Evolutionary conservation across 1,140 invertebrate genomes (phyloP), one percentile per base, ranked within the genome.

Genomic region (Drosophila varians): DNA sequence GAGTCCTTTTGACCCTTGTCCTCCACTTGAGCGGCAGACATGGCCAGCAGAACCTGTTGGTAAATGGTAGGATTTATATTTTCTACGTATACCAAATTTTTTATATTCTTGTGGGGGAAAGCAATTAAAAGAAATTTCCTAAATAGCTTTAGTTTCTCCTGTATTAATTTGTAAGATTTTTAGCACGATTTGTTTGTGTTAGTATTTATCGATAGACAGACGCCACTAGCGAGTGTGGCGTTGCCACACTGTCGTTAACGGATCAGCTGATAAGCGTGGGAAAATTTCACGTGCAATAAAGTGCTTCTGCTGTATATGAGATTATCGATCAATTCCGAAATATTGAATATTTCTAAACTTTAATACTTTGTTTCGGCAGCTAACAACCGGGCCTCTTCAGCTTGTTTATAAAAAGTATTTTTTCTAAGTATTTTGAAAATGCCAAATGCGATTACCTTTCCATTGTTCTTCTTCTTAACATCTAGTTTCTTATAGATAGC

Each of bases 11-110:
- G 89, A 25, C 98, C 98, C 40, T 98, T 93, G 91, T 99, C 98
- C 93, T 99, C 98, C 40, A 99, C 97, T 92, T 98, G 99, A 12
- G 98, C 98, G 26, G 98, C 98, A 92, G 97, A 96, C 97, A 99
- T 99, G 26, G 97, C 97, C 80, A 99, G 93, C 74, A 99, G 92
- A 83, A 99, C 97, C 96, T 97, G 55, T 87, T 19, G 2, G 9
- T 46, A 26, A 72, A 5, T 25, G 25, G 45, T 19, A 43, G 12
- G 4, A 16, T 12, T 38, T 38, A 43, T 14, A 40, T 9, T 14
- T 4, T n/a, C 3, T 14, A 19, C 12, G 9, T 9, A 23, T 1
- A 19, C 11, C 11, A 9, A 12, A 9, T 7, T 12, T 14, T 25
- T 14, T 31, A 31, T 11, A 31, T 31, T 31, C 28, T n/a, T 31